These are phyloP conservation scores for Fulmarus glacialis DNA, from an alignment of 2,113 vertebrate genomes.

Conservation along the genomic window DNA sequence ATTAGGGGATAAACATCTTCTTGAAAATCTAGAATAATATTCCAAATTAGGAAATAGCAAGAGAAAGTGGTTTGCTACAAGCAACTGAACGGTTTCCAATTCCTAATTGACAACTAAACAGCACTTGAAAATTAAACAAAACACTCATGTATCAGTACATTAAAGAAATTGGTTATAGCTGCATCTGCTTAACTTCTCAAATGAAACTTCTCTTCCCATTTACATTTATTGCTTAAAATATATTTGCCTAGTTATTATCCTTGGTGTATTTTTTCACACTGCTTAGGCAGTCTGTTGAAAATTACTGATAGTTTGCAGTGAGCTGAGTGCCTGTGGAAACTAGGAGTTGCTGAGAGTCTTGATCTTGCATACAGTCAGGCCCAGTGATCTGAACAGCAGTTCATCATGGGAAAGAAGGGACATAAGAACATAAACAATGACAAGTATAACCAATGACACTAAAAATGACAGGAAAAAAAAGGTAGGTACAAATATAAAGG, in stretches of 20 bases:
- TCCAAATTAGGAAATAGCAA: background rate
- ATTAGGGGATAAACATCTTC: background rate
- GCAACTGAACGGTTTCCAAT: background rate
- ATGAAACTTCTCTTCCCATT: background rate
- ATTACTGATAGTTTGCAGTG: background rate
- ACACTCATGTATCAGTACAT: background rate
- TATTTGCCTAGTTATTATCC: constrained; percentile 3
- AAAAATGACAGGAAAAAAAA: constrained; percentile 5
- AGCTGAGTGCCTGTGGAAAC: background rate
- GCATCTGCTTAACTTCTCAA: constrained; percentile 14
- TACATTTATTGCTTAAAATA: background rate
- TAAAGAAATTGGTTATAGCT: background rate
- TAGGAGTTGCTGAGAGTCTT: background rate
- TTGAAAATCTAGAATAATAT: background rate
- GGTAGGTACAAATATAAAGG: constrained; percentile 24
- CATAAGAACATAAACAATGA: constrained; percentile 17
- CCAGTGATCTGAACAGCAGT: background rate
- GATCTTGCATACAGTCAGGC: background rate
- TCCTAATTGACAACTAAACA: background rate
- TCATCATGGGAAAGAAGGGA: constrained; percentile 6
- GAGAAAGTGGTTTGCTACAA: background rate
- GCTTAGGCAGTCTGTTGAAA: constrained; percentile 1
- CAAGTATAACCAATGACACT: constrained; percentile 8
- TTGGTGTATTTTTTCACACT: background rate
- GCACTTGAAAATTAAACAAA: background rate